Evolutionary conservation across 1,140 invertebrate species (phyloP).

Genomic region (Colletes gigas): DNA sequence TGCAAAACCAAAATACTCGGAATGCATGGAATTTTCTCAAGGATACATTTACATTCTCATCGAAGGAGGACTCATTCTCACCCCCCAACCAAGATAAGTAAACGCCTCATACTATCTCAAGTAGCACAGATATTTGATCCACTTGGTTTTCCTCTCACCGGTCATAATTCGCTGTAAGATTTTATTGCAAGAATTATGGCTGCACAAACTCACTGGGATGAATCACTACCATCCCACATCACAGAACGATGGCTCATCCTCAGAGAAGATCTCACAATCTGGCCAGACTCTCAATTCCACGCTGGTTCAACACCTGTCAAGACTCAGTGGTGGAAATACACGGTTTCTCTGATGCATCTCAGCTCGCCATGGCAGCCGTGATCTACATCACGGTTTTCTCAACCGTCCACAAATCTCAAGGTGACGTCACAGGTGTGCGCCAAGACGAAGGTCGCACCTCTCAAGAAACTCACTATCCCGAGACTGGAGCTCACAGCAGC

Average conservation of each 20-base stretch:
- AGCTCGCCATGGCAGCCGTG: constrained; percentile 7
- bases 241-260: constrained; percentile 14
- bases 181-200: constrained; percentile 44
- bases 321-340: constrained; percentile 53
- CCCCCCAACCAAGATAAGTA: not conserved
- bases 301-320: constrained; percentile 32
- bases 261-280: constrained; percentile 30
- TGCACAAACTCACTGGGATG: constrained; percentile 51
- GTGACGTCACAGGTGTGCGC: too few relatives aligned
- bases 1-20: too few relatives aligned
- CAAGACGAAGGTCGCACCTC: too few relatives aligned
- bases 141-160: constrained; percentile 22
- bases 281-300: constrained; percentile 47
- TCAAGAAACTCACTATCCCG: too few relatives aligned
- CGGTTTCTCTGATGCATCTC: constrained; percentile 64
- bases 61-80: too few relatives aligned
- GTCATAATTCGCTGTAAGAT: constrained; percentile 48
- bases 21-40: too few relatives aligned
- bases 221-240: constrained; percentile 3
- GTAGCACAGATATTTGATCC: constrained; percentile 37
- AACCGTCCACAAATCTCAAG: too few relatives aligned
- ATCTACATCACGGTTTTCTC: not conserved
- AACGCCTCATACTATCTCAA: constrained; percentile 12
- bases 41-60: too few relatives aligned
- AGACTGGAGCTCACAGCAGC: too few relatives aligned